Base-by-base conservation (phyloP, 2,113 vertebrate species). In the Seriola rivoliana region DNA sequence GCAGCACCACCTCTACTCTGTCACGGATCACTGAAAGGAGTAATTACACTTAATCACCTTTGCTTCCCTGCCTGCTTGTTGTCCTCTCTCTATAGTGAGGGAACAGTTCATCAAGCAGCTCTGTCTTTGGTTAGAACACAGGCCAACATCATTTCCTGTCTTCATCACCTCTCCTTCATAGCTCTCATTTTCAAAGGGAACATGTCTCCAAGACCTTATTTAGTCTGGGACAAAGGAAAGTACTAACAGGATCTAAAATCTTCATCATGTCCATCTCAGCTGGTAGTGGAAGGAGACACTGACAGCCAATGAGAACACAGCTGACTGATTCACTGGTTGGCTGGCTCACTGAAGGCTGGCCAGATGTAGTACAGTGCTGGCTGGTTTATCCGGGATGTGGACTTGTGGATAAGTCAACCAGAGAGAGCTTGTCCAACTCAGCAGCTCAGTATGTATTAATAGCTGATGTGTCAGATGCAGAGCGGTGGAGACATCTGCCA, bases 21-120 rank as follows among this genome's bases (percentile, higher is more conserved):
- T 76, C 78, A 79, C 58, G 80, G 87, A 86, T 89, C 75, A 86
- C 75, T 78, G 82, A 78, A 81, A 80, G 66, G 65, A 82, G 80
- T 88, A 85, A 90, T 87, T 85, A 76, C 50, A 80, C 64, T 32
- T 75, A 75, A 87, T 77, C 55, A 65, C 62, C 71, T 38, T 12
- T 34, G 48, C 29, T 29, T 29, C 29, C 29, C 2, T 29, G 29
- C 29, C 29, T 68, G n/a, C 21, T 68, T 36, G 8, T 48, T 52
- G 40, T n/a, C 62, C 50, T 55, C 48, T 54, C 38, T 65, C 42
- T 62, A 25, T 46, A 40, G 14, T 32, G 81, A 67, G 60, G 64
- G 29, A 66, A 54, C 25, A 42, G 55, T 72, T 62, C 36, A 72
- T 50, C 29, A 25, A 81, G 29, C 21, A 44, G 65, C 59, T 67